Base-by-base conservation (phyloP, 2,797 vertebrate species). In the Phyllotis vaccarum region DNA sequence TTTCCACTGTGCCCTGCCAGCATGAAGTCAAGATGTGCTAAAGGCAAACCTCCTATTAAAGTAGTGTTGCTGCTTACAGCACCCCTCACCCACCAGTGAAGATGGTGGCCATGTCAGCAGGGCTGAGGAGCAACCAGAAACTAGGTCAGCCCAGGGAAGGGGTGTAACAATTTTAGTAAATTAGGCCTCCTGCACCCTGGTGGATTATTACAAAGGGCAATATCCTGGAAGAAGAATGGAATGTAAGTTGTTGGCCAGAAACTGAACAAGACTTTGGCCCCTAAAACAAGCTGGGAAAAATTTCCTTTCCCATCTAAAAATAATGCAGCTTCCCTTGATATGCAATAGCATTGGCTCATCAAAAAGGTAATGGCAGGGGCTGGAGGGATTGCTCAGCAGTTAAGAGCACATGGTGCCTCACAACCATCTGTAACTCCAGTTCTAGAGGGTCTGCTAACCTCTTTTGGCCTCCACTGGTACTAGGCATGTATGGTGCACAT, bases 281-380 rank as follows among this genome's bases (percentile, higher is more conserved):
- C 56, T 9, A 16, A 66, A 86, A 54, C 49, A 92, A 86, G 66
- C 31, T 64, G 60, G 85, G 90, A 83, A 91, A 14, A 81, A 79
- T 13, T 12, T 79, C 81, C 86, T 40, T 64, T 92, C 92, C 90
- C 86, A 21, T 43, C 78, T 88, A 54, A 79, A 85, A 70, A 94
- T 72, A 58, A 89, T 5, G 49, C n/a, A 37, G 86, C 43, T 43
- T 96, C 40, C 60, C 24, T 62, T 90, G 24, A 83, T 52, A 54
- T 7, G 6, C 24, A n/a, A 43, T 62, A 88, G 37, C 56, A 49
- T 2, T 62, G 56, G 60, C 85, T 70, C 66, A 79, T 43, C 62
- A 40, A 66, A 46, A 66, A 96, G 88, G 40, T n/a, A 82, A 95
- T 6, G 17, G 49, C 29, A 37, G 37, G n/a, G 52, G 17, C 86